Evolutionary conservation across 2,888 invertebrate species (phyloP).

Genomic region (Limnephilus rhombicus): DNA sequence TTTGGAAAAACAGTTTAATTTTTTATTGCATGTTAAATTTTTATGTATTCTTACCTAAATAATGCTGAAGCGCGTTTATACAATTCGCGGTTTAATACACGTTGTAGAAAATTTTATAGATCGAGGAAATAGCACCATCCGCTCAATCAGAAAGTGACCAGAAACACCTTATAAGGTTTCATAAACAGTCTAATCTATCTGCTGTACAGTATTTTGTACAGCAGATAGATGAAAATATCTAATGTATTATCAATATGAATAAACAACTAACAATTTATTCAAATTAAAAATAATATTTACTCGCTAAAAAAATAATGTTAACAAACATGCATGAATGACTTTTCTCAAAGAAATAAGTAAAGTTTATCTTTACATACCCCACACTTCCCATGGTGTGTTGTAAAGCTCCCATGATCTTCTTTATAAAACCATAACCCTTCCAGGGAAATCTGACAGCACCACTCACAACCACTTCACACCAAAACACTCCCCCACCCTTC

Average conservation of each 20-base stretch:
- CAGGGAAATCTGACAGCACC: conserved; percentile 16
- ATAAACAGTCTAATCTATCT: no score
- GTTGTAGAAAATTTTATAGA: neutral
- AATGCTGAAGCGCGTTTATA: neutral
- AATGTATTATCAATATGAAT: no score
- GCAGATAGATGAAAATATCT: neutral
- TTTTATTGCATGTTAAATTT: neutral
- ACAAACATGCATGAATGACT: conserved; percentile 25
- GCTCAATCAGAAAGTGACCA: neutral
- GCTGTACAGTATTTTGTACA: neutral
- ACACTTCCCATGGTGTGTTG: conserved; percentile 17
- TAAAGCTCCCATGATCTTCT: conserved; percentile 30
- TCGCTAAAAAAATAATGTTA: neutral
- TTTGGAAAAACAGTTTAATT: neutral
- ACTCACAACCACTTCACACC: conserved; percentile 16
- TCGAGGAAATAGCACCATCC: neutral
- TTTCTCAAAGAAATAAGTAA: neutral
- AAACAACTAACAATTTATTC: no score
- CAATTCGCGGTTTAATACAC: neutral
- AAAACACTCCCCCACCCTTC: conserved; percentile 28
- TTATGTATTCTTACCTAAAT: neutral
- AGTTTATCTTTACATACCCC: conserved; percentile 24
- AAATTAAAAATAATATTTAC: neutral
- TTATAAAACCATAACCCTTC: conserved; percentile 34
- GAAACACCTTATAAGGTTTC: neutral